Percentiles rank a stretch among this genome's conserved stretches.
Evolutionary conservation across 2,113 vertebrate species (phyloP).

Genomic region (Rhinolophus sinicus): DNA sequence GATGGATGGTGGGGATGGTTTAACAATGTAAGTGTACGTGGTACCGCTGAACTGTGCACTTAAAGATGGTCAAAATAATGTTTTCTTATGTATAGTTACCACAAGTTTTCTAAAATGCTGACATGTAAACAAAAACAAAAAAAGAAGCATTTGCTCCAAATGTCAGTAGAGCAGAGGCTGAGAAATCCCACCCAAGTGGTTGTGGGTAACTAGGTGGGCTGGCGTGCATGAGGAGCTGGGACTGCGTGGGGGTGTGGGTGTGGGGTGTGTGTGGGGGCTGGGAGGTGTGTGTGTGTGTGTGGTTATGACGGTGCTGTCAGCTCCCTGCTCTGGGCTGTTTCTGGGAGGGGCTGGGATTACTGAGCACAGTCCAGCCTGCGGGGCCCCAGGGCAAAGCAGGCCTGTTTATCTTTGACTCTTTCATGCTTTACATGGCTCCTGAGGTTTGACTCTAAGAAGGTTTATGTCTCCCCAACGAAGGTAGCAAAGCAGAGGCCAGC

Average conservation of each 20-base stretch:
- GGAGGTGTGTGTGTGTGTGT: not conserved
- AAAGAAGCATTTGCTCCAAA: not conserved
- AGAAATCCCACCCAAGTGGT: fast-evolving
- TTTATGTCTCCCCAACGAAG: constrained; percentile 63
- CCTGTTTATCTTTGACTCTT: constrained; percentile 3
- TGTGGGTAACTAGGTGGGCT: too few relatives aligned
- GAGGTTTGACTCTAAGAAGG: constrained; percentile 57
- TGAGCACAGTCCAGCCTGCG: not conserved
- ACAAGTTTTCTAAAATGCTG: not conserved
- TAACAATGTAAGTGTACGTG: fast-evolving
- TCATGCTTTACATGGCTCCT: not conserved
- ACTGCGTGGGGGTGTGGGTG: too few relatives aligned
- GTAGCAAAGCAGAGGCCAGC: not conserved
- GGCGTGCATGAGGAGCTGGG: fast-evolving
- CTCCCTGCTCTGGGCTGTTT: constrained; percentile 3
- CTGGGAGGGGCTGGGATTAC: constrained; percentile 5
- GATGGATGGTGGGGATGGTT: not conserved
- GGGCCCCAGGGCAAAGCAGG: constrained; percentile 7
- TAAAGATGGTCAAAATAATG: not conserved
- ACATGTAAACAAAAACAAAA: not conserved
- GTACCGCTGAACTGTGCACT: not conserved
- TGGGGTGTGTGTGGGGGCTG: too few relatives aligned
- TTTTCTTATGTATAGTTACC: not conserved
- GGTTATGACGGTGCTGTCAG: not conserved
- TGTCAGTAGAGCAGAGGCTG: fast-evolving